Conservation (phyloP, 1,140 invertebrate genomes). For the Zaprionus gabonicus region DNA sequence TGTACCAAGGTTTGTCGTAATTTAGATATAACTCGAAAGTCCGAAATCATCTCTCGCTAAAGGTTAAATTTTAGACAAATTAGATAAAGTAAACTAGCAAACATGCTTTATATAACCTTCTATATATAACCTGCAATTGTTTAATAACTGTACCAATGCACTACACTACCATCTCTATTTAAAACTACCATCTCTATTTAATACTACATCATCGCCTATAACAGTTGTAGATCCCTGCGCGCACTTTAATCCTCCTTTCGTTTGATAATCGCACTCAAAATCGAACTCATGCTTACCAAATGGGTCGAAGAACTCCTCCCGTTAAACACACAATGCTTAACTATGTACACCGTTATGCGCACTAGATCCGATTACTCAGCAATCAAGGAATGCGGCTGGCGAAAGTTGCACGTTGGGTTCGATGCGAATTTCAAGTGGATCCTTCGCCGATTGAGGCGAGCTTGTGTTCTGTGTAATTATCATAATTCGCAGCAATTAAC, state of each 20-base stretch:
- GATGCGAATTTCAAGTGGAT: not conserved
- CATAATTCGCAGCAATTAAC: slow-evolving; percentile 41
- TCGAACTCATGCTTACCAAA: not conserved
- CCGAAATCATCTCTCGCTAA: no score
- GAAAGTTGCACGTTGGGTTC: not conserved
- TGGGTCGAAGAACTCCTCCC: not conserved
- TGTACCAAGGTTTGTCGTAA: no score
- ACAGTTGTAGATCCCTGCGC: no score
- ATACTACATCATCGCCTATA: no score
- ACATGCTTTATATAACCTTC: no score
- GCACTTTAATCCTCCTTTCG: not conserved
- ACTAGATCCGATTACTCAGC: not conserved
- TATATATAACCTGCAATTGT: no score
- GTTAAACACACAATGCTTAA: not conserved
- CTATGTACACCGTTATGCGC: not conserved
- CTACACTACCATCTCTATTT: no score
- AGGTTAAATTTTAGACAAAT: no score
- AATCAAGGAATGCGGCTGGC: not conserved
- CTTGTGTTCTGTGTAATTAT: slow-evolving; percentile 18
- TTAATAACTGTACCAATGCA: no score
- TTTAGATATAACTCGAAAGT: no score
- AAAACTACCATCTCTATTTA: no score
- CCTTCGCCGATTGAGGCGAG: not conserved
- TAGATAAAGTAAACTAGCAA: no score
- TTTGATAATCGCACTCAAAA: not conserved